These are phyloP conservation scores for Cavia porcellus DNA, from an alignment of 2,113 vertebrate genomes.

Conservation along the genomic window DNA sequence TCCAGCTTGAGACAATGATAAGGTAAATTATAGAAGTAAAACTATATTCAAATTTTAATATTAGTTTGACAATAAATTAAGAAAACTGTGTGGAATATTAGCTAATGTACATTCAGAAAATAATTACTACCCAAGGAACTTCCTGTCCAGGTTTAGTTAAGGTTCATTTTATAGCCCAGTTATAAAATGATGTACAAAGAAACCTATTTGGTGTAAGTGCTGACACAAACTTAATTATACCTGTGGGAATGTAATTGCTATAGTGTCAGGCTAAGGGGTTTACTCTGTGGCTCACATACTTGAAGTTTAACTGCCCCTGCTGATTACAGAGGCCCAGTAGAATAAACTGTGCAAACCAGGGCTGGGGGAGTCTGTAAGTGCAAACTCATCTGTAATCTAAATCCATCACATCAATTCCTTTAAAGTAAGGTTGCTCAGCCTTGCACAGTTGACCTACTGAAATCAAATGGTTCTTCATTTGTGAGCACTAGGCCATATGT, in stretches of 20 bases:
- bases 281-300: conserved; percentile 32
- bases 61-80: conserved; percentile 45
- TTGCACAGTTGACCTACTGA: neutral
- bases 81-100: conserved; percentile 2
- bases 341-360: neutral
- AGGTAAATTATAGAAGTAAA: neutral
- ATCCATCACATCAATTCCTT: neutral
- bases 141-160: conserved; percentile 60
- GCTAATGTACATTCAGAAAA: conserved; percentile 23
- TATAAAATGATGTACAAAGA: conserved; percentile 71
- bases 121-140: conserved; percentile 44
- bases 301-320: neutral
- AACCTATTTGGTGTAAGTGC: conserved; percentile 64
- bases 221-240: conserved; percentile 62
- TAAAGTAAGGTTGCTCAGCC: neutral
- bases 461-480: neutral
- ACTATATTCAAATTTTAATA: conserved; percentile 1
- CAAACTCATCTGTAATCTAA: neutral
- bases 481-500: accelerated
- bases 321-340: neutral
- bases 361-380: conserved; percentile 14
- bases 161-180: conserved; percentile 76
- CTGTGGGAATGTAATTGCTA: conserved; percentile 59
- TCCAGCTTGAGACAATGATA: conserved; percentile 23
- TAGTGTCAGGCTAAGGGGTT: conserved; percentile 76